Conservation (phyloP, 2,888 invertebrate species). For the Galerucella nymphaeae region DNA sequence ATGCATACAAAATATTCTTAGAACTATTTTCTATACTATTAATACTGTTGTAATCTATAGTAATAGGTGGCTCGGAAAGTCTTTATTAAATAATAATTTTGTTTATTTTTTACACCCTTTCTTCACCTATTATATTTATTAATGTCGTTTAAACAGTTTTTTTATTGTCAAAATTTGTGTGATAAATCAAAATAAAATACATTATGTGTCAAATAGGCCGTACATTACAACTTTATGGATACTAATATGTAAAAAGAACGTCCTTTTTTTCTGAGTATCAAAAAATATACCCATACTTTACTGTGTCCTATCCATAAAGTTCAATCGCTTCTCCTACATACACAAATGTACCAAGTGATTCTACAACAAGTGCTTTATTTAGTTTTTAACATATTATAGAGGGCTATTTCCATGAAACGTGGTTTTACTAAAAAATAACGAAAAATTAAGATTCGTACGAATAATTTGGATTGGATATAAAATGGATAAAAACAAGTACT, state of each 20-base stretch:
- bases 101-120: not conserved
- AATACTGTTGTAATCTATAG: not conserved
- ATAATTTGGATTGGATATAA: too few species aligned
- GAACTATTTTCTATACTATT: not conserved
- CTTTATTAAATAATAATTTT: not conserved
- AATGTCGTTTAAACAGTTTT: not conserved
- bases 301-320: not conserved
- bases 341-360: not conserved
- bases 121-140: not conserved
- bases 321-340: not conserved
- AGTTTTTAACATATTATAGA: not conserved
- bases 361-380: conserved; percentile 4
- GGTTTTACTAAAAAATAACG: too few species aligned
- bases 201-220: not conserved
- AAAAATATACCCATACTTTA: too few species aligned
- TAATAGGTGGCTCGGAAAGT: conserved; percentile 10
- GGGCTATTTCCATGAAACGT: too few species aligned
- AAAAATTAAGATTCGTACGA: too few species aligned
- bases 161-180: not conserved
- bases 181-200: not conserved
- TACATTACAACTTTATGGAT: not conserved
- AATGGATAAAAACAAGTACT: too few species aligned
- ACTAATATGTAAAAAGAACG: too few species aligned
- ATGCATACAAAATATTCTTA: conserved; percentile 8
- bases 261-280: too few species aligned